Percentiles rank a stretch among this genome's conserved stretches.
Evolutionary conservation across 30 jellyfish, hydroid and myxozoan species (phyloP).

Genomic region (Mastigias papua): DNA sequence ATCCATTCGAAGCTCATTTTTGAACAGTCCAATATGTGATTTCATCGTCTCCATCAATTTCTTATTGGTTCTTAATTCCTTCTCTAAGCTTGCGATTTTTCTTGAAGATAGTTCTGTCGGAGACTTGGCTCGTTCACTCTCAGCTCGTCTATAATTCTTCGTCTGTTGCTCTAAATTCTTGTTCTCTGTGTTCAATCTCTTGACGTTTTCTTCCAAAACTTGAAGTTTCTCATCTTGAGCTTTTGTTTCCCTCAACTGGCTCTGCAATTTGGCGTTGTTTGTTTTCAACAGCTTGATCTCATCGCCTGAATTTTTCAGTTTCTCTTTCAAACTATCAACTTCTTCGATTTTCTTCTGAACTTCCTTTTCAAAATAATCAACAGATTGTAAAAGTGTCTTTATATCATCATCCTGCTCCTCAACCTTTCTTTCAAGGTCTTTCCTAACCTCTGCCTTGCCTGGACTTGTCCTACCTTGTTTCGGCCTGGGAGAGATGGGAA

Average conservation of each 20-base stretch:
- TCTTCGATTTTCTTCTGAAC: constrained; percentile 62
- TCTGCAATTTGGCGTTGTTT: constrained; percentile 29
- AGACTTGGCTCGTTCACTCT: constrained; percentile 20
- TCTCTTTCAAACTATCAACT: constrained; percentile 63
- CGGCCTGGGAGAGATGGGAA: constrained; percentile 68
- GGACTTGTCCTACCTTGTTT: background rate
- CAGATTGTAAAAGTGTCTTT: constrained; percentile 51
- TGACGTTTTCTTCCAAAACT: constrained; percentile 50
- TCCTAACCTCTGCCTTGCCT: background rate
- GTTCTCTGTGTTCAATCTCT: constrained; percentile 51
- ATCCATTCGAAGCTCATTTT: constrained; percentile 16
- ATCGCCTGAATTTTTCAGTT: constrained; percentile 46
- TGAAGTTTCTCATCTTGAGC: constrained; percentile 49
- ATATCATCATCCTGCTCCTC: constrained; percentile 75
- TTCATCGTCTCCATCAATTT: constrained; percentile 35
- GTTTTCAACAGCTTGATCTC: constrained; percentile 44
- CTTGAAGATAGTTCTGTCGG: constrained; percentile 9
- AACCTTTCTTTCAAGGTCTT: constrained; percentile 31
- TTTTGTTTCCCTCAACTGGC: constrained; percentile 39
- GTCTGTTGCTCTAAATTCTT: constrained; percentile 48
- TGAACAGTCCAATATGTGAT: background rate
- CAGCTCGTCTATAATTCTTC: constrained; percentile 23
- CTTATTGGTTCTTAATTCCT: constrained; percentile 29
- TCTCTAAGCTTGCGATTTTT: constrained; percentile 40
- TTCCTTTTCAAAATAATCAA: constrained; percentile 82